A percentile compares a stretch with the other conserved stretches of the same genome.
Evolutionary conservation across 2,888 invertebrate genomes (phyloP).

Genomic region (Gortyna flavago): DNA sequence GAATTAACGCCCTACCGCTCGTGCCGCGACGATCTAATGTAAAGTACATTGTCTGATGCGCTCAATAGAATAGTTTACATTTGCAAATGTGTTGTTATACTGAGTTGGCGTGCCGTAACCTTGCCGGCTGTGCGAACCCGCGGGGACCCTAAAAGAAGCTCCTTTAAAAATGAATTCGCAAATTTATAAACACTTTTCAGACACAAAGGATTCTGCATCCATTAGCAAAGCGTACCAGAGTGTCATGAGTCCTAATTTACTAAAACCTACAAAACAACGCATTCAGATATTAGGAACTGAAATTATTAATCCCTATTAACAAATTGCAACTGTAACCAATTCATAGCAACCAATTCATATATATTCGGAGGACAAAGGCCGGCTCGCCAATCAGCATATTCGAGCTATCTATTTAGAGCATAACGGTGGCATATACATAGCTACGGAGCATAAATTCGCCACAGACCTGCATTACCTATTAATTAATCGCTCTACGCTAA

Average conservation of each 20-base stretch:
- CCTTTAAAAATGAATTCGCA: conserved; percentile 23
- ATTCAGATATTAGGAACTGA: conserved; percentile 43
- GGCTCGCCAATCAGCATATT: conserved; percentile 63
- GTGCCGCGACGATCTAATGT: conserved; percentile 63
- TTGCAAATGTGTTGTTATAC: conserved; percentile 56
- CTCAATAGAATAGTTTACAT: conserved; percentile 67
- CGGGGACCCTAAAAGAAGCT: conserved; percentile 37
- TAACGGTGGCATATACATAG: conserved; percentile 58
- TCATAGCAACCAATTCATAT: conserved; percentile 59
- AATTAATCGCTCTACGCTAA: conserved; percentile 88
- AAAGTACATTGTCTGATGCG: conserved; percentile 66
- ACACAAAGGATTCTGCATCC: conserved; percentile 25
- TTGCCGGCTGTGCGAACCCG: conserved; percentile 25
- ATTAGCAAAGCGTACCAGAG: conserved; percentile 17
- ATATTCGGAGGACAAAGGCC: conserved; percentile 58
- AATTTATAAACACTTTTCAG: conserved; percentile 10
- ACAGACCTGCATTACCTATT: conserved; percentile 83
- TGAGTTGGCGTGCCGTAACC: conserved; percentile 43
- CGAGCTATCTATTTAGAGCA: conserved; percentile 63
- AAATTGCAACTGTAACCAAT: conserved; percentile 61
- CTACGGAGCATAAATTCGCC: conserved; percentile 73
- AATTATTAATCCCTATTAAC: conserved; percentile 56
- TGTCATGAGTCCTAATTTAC: conserved; percentile 41
- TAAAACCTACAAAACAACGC: conserved; percentile 35
- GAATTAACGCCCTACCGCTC: conserved; percentile 77